These are phyloP conservation scores for Thyatira batis DNA, from an alignment of 2,888 invertebrate species.

Conservation along the genomic window DNA sequence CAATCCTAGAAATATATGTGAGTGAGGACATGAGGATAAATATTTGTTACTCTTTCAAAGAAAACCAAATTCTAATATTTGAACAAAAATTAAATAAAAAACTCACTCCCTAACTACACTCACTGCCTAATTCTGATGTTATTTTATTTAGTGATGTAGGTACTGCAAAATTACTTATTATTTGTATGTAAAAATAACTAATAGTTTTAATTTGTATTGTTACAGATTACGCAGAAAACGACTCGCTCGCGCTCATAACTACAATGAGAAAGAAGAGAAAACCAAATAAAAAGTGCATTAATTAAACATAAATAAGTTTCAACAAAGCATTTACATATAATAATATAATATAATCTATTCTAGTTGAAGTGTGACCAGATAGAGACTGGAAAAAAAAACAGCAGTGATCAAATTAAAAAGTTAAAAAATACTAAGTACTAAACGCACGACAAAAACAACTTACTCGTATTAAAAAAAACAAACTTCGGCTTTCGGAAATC, in stretches of 20 bases:
- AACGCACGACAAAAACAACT: conserved; percentile 17
- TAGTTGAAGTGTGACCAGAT: conserved; percentile 51
- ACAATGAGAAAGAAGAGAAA: conserved; percentile 80
- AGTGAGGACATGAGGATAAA: no score
- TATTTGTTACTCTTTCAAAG: no score
- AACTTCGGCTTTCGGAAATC: conserved; percentile 56
- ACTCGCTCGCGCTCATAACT: conserved; percentile 23
- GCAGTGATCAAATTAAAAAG: conserved; percentile 15
- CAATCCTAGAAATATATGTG: no score
- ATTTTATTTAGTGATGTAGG: no score
- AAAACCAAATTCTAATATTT: no score
- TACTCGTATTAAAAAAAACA: conserved; percentile 45
- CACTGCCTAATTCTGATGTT: neutral
- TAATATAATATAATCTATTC: conserved; percentile 27
- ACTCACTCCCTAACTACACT: no score
- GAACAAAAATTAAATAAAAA: no score
- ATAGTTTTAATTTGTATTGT: conserved; percentile 33
- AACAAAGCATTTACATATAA: conserved; percentile 26
- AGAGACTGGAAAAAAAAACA: conserved; percentile 58
- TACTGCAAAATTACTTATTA: neutral
- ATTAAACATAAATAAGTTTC: conserved; percentile 17
- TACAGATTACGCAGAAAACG: conserved; percentile 48
- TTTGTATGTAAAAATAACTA: neutral
- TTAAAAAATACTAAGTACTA: conserved; percentile 26
- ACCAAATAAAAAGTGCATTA: conserved; percentile 39